Evolutionary conservation across 2,888 invertebrate species (phyloP), one percentile per base, ranked within the genome.

Genomic region (Resseliella maxima): DNA sequence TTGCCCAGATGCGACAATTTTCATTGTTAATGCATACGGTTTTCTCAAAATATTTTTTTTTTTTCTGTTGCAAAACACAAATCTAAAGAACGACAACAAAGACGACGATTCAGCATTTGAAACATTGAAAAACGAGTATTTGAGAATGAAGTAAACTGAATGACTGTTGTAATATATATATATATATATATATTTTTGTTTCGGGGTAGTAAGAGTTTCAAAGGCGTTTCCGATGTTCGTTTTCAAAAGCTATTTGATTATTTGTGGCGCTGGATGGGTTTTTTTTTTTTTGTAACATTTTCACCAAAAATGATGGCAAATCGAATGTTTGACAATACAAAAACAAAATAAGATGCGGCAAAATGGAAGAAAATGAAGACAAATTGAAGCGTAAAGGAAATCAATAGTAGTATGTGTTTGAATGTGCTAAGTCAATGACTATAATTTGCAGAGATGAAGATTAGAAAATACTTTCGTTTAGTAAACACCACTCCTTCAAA

Each of bases 361-460:
- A 6, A 18, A 18, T 5, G n/a, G 18, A 81, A 8, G 35, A 36
- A 81, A 83, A 36, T n/a, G 12, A 83, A 83, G 41, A 83, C 24
- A 36, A 83, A 83, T 12, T 12, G 41, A 38, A 38, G 24, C 1
- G n/a, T n/a, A 83, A 83, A 24, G 21, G 24, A 38, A 83, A 83
- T n/a, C 83, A n/a, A 83, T 83, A 83, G 83, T n/a, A n/a, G n/a
- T n/a, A n/a, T n/a, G n/a, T 81, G 81, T 36, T 10, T 83, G 41
- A 24, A 83, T 83, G 83, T 83, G 83, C 38, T 38, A 83, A 38
- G 83, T 83, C 83, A 83, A 83, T 83, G 83, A 83, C 83, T 83
- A 83, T 83, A 83, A 83, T 83, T 38, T 83, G 83, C 83, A 38
- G 41, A 83, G 83, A 83, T 83, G 83, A 38, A 83, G 83, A 83